Conservation (phyloP, 2,888 invertebrate species). For the Drosophila maculinotata region DNA sequence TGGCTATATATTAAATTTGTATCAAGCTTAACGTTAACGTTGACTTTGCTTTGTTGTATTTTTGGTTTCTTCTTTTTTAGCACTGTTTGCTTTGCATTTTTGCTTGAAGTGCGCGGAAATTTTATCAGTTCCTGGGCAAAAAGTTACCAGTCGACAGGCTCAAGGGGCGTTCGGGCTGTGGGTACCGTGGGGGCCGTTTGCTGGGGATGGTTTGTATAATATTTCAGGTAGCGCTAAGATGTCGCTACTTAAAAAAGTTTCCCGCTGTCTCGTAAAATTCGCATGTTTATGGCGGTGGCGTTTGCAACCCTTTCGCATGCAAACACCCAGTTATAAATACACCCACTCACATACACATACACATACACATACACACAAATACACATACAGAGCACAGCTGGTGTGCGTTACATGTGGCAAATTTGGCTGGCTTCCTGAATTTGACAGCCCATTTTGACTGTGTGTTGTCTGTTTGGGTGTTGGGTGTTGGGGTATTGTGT, state of each 20-base stretch:
- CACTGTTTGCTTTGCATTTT: constrained; percentile 44
- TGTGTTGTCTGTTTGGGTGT: constrained; percentile 1
- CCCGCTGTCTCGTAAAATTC: constrained; percentile 65
- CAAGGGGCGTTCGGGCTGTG: background rate
- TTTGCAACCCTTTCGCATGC: constrained; percentile 45
- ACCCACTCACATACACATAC: constrained; percentile 1
- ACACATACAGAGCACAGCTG: constrained; percentile 10
- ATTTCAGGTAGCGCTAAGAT: constrained; percentile 58
- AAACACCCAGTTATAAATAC: constrained; percentile 8
- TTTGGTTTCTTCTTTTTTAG: constrained; percentile 26
- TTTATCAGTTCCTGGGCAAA: constrained; percentile 42
- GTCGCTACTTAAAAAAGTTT: constrained; percentile 72
- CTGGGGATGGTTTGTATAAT: constrained; percentile 48
- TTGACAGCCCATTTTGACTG: constrained; percentile 41
- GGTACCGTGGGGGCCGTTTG: background rate
- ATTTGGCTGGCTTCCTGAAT: constrained; percentile 59
- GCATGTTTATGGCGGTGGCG: constrained; percentile 62
- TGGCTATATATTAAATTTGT: constrained; percentile 64
- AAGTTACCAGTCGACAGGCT: constrained; percentile 28
- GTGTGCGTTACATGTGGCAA: constrained; percentile 60
- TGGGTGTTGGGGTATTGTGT: too few species aligned
- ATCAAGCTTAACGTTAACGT: constrained; percentile 65
- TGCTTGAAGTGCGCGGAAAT: constrained; percentile 43
- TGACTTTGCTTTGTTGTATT: constrained; percentile 53
- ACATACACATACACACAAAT: background rate